Evolutionary conservation across 2,113 vertebrate genomes (phyloP).

Genomic region (Xenopus laevis): DNA sequence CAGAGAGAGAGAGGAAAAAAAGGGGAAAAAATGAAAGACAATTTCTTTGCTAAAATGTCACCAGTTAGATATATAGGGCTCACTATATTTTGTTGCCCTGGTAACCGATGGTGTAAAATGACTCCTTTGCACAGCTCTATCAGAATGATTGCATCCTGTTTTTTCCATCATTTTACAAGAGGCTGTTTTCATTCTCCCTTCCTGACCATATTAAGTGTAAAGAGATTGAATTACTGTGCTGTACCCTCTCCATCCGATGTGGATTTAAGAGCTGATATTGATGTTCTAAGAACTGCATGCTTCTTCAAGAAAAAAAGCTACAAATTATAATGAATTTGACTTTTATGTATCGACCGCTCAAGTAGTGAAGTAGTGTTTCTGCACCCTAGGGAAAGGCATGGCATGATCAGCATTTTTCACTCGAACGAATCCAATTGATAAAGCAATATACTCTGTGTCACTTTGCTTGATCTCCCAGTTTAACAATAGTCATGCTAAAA

Average conservation of each 20-base stretch:
- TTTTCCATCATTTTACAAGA: constrained; percentile 82
- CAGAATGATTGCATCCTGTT: constrained; percentile 84
- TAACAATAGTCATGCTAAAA: constrained; percentile 80
- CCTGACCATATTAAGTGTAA: constrained; percentile 79
- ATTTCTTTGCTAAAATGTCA: constrained; percentile 84
- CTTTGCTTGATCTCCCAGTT: constrained; percentile 76
- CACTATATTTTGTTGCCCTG: constrained; percentile 80
- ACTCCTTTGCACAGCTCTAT: constrained; percentile 78
- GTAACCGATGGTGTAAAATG: constrained; percentile 81
- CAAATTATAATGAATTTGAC: constrained; percentile 86
- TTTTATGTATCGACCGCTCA: constrained; percentile 77
- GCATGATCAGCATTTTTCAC: constrained; percentile 82
- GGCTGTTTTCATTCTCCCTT: constrained; percentile 81
- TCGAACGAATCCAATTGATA: constrained; percentile 79
- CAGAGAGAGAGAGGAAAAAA: constrained; percentile 72
- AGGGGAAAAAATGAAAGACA: constrained; percentile 75
- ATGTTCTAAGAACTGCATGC: constrained; percentile 73
- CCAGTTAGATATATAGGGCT: constrained; percentile 79
- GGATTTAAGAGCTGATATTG: constrained; percentile 83
- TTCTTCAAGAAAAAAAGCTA: constrained; percentile 72
- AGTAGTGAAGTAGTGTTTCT: constrained; percentile 76
- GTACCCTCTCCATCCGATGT: constrained; percentile 74
- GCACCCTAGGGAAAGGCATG: constrained; percentile 71
- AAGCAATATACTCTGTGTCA: constrained; percentile 79
- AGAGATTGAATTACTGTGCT: constrained; percentile 81